phyloP scores from a whole-genome alignment of 2,888 invertebrate species.

The Parnassius mnemosyne region DNA sequence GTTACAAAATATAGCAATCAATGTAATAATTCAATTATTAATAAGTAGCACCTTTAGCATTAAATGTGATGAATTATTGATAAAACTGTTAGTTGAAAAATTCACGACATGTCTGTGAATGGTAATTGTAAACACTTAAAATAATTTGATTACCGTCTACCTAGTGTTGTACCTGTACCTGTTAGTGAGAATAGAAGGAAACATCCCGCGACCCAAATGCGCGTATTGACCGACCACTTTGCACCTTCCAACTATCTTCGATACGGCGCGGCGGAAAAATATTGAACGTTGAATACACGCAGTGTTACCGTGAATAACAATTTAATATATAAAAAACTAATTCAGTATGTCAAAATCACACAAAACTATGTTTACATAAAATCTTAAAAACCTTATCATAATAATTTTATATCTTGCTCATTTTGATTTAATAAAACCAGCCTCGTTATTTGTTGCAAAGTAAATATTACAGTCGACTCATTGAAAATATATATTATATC shows the following conservation, averaged over 20 bases:
- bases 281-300: conserved; percentile 51
- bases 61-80: conserved; percentile 12
- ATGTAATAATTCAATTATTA: no score
- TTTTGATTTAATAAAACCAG: no score
- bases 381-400: no score
- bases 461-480: no score
- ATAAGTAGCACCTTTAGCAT: no score
- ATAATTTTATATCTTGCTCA: no score
- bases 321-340: background rate
- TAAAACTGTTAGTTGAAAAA: conserved; percentile 34
- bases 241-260: conserved; percentile 56
- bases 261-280: conserved; percentile 55
- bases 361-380: no score
- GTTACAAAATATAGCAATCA: no score
- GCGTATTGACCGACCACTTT: conserved; percentile 67
- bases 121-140: conserved; percentile 46
- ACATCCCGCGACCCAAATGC: conserved; percentile 41
- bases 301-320: conserved; percentile 32
- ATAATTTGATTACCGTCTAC: conserved; percentile 57
- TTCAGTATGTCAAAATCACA: no score
- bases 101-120: conserved; percentile 41
- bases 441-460: no score
- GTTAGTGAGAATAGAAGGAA: conserved; percentile 51
- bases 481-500: no score
- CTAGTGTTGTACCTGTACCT: no score